A percentile compares a stretch with the other conserved stretches of the same genome.
phyloP scores from a whole-genome alignment of 2,113 vertebrate species.

The Cricetomys ansorgei region DNA sequence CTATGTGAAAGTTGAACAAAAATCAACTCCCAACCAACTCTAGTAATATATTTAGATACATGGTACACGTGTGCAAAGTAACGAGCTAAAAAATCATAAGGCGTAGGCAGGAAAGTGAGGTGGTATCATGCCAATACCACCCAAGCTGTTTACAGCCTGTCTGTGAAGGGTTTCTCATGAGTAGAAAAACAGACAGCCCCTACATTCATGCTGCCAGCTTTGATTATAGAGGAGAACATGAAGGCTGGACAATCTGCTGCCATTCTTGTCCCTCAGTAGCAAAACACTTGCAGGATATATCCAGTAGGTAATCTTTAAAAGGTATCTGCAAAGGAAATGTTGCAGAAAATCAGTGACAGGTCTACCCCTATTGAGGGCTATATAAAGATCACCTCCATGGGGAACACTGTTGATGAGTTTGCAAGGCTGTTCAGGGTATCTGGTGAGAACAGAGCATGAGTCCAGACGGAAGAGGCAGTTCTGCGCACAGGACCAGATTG shows the following conservation, averaged over 20 bases:
- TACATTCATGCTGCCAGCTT: constrained; percentile 52
- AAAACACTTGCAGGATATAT: constrained; percentile 57
- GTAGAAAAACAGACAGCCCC: constrained; percentile 67
- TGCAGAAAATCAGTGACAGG: constrained; percentile 29
- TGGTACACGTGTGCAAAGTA: constrained; percentile 56
- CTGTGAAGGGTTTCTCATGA: constrained; percentile 73
- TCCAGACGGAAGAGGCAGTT: constrained; percentile 64
- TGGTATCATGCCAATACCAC: constrained; percentile 66
- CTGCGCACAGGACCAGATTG: constrained; percentile 65
- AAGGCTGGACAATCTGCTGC: constrained; percentile 47
- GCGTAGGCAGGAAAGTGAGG: constrained; percentile 66
- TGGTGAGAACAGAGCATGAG: constrained; percentile 70
- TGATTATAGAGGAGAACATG: constrained; percentile 26
- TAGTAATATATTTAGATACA: constrained; percentile 56
- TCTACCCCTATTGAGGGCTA: constrained; percentile 55
- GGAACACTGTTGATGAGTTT: constrained; percentile 69
- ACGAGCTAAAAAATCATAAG: constrained; percentile 64
- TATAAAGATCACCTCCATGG: constrained; percentile 66
- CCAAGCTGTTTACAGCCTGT: constrained; percentile 73
- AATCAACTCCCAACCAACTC: constrained; percentile 3
- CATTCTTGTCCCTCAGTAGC: constrained; percentile 55
- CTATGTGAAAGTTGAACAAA: constrained; percentile 23
- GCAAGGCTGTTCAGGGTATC: constrained; percentile 68
- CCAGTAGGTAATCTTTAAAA: constrained; percentile 63
- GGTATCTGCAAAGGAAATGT: constrained; percentile 44